phyloP scores from a whole-genome alignment of 2,113 vertebrate species.

The Polyodon spathula region DNA sequence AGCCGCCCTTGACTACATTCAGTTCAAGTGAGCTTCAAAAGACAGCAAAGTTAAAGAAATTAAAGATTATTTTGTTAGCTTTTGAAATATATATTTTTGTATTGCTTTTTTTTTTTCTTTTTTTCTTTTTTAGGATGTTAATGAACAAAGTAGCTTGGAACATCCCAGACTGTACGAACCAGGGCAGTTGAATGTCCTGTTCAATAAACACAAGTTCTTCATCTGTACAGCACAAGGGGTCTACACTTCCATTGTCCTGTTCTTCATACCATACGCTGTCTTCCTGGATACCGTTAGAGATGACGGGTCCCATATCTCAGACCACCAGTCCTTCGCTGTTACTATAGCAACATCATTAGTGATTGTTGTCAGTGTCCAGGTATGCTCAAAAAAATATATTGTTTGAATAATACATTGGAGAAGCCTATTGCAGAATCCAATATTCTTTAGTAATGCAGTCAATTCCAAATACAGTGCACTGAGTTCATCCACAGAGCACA shows the following conservation, averaged over 20 bases:
- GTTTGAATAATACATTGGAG: no score
- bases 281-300: conserved; percentile 54
- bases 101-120: conserved; percentile 12
- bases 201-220: conserved; percentile 77
- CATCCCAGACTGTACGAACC: conserved; percentile 65
- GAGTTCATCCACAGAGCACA: no score
- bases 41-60: no score
- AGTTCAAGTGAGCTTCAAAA: no score
- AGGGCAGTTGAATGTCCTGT: conserved; percentile 70
- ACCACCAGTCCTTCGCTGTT: conserved; percentile 72
- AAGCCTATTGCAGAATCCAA: no score
- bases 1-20: no score
- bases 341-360: conserved; percentile 71
- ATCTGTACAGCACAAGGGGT: conserved; percentile 65
- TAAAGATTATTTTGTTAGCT: no score
- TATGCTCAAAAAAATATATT: no score
- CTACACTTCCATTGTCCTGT: conserved; percentile 65
- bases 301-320: conserved; percentile 56
- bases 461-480: no score
- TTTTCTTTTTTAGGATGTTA: conserved; percentile 57
- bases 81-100: neutral
- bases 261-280: conserved; percentile 70
- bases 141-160: conserved; percentile 61
- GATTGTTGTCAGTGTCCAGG: conserved; percentile 74
- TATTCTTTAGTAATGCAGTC: no score